A percentile compares a stretch with the other conserved stretches of the same genome.
These are phyloP conservation scores for Centropus bengalensis DNA, from an alignment of 2,113 vertebrate species.

Conservation along the genomic window DNA sequence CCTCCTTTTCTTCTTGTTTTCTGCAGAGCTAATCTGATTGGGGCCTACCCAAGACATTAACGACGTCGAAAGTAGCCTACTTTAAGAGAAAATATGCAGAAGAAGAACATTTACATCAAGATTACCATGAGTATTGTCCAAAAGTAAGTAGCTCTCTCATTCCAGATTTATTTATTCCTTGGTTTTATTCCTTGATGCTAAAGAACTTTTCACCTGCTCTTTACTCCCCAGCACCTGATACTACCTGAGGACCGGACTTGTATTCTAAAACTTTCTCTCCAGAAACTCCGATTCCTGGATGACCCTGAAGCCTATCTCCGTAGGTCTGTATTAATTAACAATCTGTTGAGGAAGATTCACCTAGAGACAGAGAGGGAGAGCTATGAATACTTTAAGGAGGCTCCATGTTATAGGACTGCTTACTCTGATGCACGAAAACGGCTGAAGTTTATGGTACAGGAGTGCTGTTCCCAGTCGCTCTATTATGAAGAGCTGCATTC, in stretches of 20 bases:
- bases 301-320: constrained; percentile 94
- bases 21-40: constrained; percentile 74
- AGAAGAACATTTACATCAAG: constrained; percentile 96
- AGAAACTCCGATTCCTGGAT: constrained; percentile 96
- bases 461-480: constrained; percentile 87
- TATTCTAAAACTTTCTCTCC: constrained; percentile 94
- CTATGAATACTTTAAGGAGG: constrained; percentile 84
- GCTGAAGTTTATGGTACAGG: constrained; percentile 91
- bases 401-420: constrained; percentile 75
- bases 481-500: constrained; percentile 88
- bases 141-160: constrained; percentile 80
- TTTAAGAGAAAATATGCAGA: constrained; percentile 99
- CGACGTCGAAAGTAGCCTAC: constrained; percentile 99
- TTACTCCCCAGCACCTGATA: constrained; percentile 89
- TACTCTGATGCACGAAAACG: constrained; percentile 87
- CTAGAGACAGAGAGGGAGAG: constrained; percentile 88
- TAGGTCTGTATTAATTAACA: constrained; percentile 98
- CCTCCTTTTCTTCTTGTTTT: constrained; percentile 15
- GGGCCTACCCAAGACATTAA: constrained; percentile 81
- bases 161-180: neutral
- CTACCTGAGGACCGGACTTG: constrained; percentile 93
- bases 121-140: constrained; percentile 94
- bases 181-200: neutral
- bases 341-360: constrained; percentile 97
- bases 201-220: neutral